Conservation (phyloP, 2,113 vertebrate species). For the Hoplias malabaricus region DNA sequence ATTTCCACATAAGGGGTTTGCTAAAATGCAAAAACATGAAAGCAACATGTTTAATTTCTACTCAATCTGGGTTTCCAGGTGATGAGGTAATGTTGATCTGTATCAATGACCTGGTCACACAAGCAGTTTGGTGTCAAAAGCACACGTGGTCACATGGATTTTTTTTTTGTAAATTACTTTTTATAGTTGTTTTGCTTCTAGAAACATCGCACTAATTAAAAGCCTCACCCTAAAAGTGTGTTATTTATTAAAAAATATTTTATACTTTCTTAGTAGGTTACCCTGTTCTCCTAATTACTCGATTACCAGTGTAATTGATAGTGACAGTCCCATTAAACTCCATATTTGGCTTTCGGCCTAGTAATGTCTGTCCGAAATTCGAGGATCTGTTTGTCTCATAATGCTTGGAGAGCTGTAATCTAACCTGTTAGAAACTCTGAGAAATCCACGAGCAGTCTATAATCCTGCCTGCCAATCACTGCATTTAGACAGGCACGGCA, state of each 20-base stretch:
- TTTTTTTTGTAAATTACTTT: too few species aligned
- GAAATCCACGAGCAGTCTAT: slow-evolving; percentile 3
- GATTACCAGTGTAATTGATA: too few species aligned
- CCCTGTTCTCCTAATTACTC: background rate
- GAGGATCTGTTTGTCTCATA: slow-evolving; percentile 34
- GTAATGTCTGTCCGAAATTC: slow-evolving; percentile 9
- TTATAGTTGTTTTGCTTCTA: too few species aligned
- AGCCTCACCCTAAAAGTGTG: too few species aligned
- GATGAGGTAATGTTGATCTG: background rate
- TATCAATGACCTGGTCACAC: background rate
- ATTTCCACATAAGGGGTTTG: background rate
- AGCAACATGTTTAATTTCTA: too few species aligned
- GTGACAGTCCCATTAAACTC: background rate
- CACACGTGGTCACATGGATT: too few species aligned
- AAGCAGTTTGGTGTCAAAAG: background rate
- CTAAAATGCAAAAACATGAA: background rate
- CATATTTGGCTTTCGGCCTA: background rate
- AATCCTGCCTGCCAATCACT: slow-evolving; percentile 18
- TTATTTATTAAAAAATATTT: too few species aligned
- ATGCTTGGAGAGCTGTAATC: slow-evolving; percentile 10
- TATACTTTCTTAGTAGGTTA: too few species aligned
- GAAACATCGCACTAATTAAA: too few species aligned
- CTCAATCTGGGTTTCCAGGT: background rate
- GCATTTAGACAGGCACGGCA: slow-evolving; percentile 16
- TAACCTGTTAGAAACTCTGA: background rate